Base-by-base conservation (phyloP, 2,888 invertebrate genomes). In the Sarcophaga rosellei region DNA sequence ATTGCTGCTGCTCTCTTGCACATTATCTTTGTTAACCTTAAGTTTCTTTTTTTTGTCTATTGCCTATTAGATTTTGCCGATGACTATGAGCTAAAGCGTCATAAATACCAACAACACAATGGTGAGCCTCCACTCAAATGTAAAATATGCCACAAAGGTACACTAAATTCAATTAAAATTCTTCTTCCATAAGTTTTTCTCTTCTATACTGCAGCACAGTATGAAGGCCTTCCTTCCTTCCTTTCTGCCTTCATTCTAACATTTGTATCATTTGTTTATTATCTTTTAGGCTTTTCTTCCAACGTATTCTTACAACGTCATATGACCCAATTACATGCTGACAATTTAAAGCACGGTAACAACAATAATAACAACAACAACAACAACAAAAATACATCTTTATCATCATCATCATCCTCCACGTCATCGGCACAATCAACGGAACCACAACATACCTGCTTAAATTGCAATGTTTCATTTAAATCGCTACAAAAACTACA, bases 231-330 rank as follows among this genome's bases (percentile, higher is more conserved):
- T 35, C 35, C 8, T 78, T 35, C 44, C n/a, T 20, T n/a, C 6
- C 66, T 53, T n/a, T 6, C 61, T 57, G 4, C 23, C 35, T 73
- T 44, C 11, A 63, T 65, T 78, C 45, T 47, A 23, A 44, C 35
- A 35, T 20, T 21, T 21, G 15, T 21, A 57, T 73, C 21, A 35
- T 57, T 68, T 70, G 53, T 57, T 12, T 23, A 66, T 25, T 65
- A 25, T 62, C 10, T n/a, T 69, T 21, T 75, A 88, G 88, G 88
- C 20, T 89, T 89, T 70, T 87, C 88, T n/a, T 88, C 87, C 21
- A 83, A 82, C 66, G 88, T 88, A 17, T 89, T 88, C 69, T 68
- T 89, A 63, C 87, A 84, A 76, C 89, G 89, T 0, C 89, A 89
- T 53, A 61, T 86, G 15, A 81, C 76, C 20, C 83, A 87, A 74